Percentiles rank a stretch among this genome's conserved stretches.
Evolutionary conservation across 2,888 invertebrate species (phyloP).

Genomic region (Spilosoma lubricipeda): DNA sequence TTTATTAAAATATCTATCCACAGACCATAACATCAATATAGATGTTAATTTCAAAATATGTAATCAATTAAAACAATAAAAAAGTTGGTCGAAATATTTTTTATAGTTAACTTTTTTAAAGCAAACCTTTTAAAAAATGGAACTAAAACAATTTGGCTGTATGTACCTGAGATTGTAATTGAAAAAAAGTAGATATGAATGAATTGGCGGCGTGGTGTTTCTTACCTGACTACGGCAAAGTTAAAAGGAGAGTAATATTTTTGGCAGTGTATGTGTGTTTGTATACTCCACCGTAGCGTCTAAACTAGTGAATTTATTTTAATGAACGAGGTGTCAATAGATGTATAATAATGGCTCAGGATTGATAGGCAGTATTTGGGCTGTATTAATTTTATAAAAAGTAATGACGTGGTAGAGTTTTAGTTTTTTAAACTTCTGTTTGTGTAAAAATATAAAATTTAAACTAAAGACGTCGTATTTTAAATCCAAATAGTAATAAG

Average conservation of each 20-base stretch:
- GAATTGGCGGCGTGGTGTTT: not conserved
- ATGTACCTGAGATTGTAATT: not conserved
- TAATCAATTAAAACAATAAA: constrained; percentile 12
- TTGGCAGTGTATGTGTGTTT: no score
- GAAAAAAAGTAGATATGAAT: not conserved
- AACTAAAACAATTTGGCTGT: not conserved
- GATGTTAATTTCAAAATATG: not conserved
- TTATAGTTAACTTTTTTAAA: not conserved
- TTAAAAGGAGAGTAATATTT: no score
- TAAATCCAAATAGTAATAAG: not conserved
- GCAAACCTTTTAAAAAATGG: not conserved
- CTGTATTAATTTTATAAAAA: no score
- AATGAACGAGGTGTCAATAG: no score
- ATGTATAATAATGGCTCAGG: no score
- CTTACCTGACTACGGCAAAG: not conserved
- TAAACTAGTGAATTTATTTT: no score
- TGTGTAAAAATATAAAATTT: not conserved
- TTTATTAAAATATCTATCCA: constrained; percentile 10
- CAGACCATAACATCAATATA: constrained; percentile 8
- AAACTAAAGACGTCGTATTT: not conserved
- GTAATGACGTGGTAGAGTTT: no score
- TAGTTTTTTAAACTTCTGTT: no score
- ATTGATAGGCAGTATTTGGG: no score
- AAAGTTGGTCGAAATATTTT: constrained; percentile 1
- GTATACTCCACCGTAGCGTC: no score